These are phyloP conservation scores for Limnephilus marmoratus DNA, from an alignment of 2,888 invertebrate species.

Conservation along the genomic window DNA sequence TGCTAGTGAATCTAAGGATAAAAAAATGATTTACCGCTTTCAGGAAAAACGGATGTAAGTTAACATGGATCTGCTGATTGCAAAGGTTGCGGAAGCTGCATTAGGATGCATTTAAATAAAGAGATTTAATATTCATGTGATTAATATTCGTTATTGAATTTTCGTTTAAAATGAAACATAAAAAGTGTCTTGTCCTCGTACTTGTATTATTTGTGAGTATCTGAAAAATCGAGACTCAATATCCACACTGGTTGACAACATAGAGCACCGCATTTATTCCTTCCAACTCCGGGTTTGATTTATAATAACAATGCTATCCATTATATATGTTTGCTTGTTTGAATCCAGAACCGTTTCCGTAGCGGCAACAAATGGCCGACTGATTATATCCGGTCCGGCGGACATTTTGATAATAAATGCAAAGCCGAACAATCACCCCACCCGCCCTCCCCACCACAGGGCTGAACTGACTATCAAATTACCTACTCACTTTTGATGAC, in stretches of 20 bases:
- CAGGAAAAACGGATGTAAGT: too few relatives aligned
- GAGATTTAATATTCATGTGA: too few relatives aligned
- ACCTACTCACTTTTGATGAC: background rate
- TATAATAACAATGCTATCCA: constrained; percentile 53
- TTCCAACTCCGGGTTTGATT: background rate
- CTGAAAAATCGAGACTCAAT: too few relatives aligned
- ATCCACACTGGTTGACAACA: too few relatives aligned
- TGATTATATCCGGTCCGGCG: constrained; percentile 64
- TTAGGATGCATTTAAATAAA: too few relatives aligned
- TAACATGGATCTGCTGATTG: too few relatives aligned
- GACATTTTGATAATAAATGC: constrained; percentile 61
- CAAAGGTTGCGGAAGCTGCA: too few relatives aligned
- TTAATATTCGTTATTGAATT: too few relatives aligned
- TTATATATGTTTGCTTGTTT: constrained; percentile 53
- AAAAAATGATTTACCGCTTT: background rate
- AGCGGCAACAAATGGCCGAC: constrained; percentile 61
- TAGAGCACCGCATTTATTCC: background rate
- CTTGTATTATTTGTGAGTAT: too few relatives aligned
- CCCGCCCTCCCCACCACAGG: too few relatives aligned
- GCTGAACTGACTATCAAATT: background rate
- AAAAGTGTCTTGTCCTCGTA: too few relatives aligned
- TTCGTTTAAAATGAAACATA: too few relatives aligned
- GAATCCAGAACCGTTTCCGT: constrained; percentile 57
- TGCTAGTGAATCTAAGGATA: background rate
- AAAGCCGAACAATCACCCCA: background rate